A percentile compares a stretch with the other conserved stretches of the same genome.
Evolutionary conservation across 2,888 invertebrate species (phyloP).

Genomic region (Xylophagus ater): DNA sequence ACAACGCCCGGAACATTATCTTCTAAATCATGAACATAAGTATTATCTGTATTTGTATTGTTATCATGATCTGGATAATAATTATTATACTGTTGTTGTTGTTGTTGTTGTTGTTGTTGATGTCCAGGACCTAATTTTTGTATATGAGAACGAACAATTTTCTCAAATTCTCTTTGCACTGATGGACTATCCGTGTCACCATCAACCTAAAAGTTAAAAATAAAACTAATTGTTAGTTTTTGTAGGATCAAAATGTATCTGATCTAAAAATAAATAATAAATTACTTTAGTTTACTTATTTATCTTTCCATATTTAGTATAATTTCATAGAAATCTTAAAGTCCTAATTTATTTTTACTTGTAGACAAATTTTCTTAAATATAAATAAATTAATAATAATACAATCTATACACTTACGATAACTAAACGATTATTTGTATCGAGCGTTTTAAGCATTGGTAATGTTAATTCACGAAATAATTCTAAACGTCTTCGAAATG

Average conservation of each 20-base stretch:
- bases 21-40: conserved; percentile 35
- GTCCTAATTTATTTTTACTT: not conserved
- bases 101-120: conserved; percentile 1
- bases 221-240: not conserved
- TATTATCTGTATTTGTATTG: conserved; percentile 24
- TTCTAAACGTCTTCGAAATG: conserved; percentile 71
- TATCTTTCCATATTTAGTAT: not conserved
- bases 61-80: conserved; percentile 2
- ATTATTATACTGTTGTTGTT: conserved; percentile 11
- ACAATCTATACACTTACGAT: conserved; percentile 52
- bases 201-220: conserved; percentile 53
- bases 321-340: not conserved
- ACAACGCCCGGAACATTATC: conserved; percentile 37
- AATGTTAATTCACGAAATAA: conserved; percentile 78
- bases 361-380: not conserved
- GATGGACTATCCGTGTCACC: conserved; percentile 72
- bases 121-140: conserved; percentile 40
- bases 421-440: conserved; percentile 67
- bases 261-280: not conserved
- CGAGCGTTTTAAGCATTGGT: conserved; percentile 78
- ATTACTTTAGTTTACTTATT: not conserved
- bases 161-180: conserved; percentile 66
- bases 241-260: not conserved
- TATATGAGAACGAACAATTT: conserved; percentile 57
- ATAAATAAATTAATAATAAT: not conserved